Evolutionary conservation across 2,888 invertebrate genomes (phyloP), one percentile per base, ranked within the genome.

Genomic region (Rhagium mordax): DNA sequence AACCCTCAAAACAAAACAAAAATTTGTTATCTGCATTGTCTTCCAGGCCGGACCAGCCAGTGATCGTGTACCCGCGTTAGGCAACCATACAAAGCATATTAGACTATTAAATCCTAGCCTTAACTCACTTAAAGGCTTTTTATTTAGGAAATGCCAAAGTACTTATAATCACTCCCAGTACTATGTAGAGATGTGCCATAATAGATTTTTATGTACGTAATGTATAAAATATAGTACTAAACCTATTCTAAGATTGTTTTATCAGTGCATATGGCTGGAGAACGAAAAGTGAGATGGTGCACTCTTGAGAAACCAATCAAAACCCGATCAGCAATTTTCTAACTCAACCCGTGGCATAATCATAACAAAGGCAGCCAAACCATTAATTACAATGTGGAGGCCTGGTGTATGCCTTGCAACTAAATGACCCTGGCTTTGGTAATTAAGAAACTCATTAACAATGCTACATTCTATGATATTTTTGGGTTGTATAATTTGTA

Each of bases 241-340:
- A n/a, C n/a, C n/a, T n/a, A n/a, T 33, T 33, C 13, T 13, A 8
- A 41, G 13, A 41, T 41, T 41, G 5, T n/a, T 24, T 3, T 41
- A n/a, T 4, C 3, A 41, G n/a, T 41, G n/a, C 13, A n/a, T 5
- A n/a, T 41, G 13, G n/a, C n/a, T n/a, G n/a, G 13, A 41, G n/a
- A 41, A 41, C 13, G 41, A 13, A 41, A 29, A 64, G 15, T 53
- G 47, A 27, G 51, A 20, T 41, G 41, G n/a, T 15, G 5, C 29
- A 49, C 53, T 81, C 81, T 79, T 77, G 77, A 84, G 84, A 84
- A 85, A 85, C 85, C 85, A 85, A 85, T 84, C 85, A 85, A 85
- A 84, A 85, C 78, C 82, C 84, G 84, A 86, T 85, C 85, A 84
- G 85, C 85, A 85, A 85, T 85, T 85, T 85, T 85, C 85, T 86